These are phyloP conservation scores for Columba guinea DNA, from an alignment of 2,797 vertebrate genomes.

Conservation along the genomic window DNA sequence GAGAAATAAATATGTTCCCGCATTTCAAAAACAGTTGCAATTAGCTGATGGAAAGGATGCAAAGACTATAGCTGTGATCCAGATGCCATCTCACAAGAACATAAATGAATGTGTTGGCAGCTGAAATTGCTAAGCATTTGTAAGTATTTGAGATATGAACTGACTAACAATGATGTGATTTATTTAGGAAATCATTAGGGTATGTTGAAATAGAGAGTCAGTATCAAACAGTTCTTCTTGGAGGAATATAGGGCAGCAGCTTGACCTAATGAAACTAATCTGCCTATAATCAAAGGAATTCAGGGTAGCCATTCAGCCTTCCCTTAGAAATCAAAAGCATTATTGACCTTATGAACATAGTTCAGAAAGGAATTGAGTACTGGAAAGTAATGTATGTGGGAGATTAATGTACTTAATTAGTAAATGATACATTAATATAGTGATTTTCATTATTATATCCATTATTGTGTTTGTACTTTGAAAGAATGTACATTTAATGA, in stretches of 20 bases:
- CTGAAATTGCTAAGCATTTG: slow-evolving; percentile 45
- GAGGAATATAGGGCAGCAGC: neutral
- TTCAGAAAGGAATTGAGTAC: neutral
- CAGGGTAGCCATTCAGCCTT: neutral
- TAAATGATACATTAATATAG: neutral
- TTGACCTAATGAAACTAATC: neutral
- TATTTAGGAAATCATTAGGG: slow-evolving; percentile 34
- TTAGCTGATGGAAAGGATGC: slow-evolving; percentile 53
- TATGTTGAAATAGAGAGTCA: neutral
- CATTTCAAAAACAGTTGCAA: slow-evolving; percentile 40
- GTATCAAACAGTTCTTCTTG: neutral
- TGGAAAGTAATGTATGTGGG: neutral
- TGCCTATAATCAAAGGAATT: slow-evolving; percentile 29
- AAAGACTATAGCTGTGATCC: slow-evolving; percentile 38
- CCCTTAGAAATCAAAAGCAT: slow-evolving; percentile 8
- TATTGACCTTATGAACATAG: neutral
- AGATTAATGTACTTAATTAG: neutral
- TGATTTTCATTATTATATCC: slow-evolving; percentile 16
- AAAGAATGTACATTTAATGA: slow-evolving; percentile 39
- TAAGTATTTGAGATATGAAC: slow-evolving; percentile 33
- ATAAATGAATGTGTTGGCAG: slow-evolving; percentile 57
- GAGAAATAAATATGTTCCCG: slow-evolving; percentile 18
- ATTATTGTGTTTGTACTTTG: slow-evolving; percentile 5
- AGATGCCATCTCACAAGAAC: slow-evolving; percentile 38
- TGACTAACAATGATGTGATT: slow-evolving; percentile 24